Base-by-base conservation (phyloP, 2,888 invertebrate genomes). In the Pandemis corylana region DNA sequence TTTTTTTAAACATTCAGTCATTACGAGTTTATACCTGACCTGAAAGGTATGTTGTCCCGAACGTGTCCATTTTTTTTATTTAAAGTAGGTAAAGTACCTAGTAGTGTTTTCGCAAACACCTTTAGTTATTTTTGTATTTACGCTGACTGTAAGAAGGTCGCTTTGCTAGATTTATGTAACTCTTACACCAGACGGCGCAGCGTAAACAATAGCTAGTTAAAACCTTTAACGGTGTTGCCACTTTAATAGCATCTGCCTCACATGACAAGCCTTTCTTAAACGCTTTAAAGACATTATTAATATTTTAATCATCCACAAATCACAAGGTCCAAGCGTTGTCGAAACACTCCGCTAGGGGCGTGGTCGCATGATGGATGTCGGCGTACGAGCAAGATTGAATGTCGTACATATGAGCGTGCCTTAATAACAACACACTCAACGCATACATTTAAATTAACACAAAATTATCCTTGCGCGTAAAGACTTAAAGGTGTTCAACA, bases 281-380 rank as follows among this genome's bases (percentile, higher is more conserved):
- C 75, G 76, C 78, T 82, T 80, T 81, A 81, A 80, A 82, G 79
- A 82, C 78, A 78, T 77, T 76, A 77, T 76, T 82, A 84, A 85
- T 85, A 87, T 89, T 90, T 89, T 87, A 89, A 90, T 87, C 85
- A 85, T 78, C 79, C 76, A 77, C 76, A 77, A 82, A 78, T 75
- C 79, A 81, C 62, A 68, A 73, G 63, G 64, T 59, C 44, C 64
- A 68, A 61, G 78, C 81, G 82, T 83, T 83, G 85, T 84, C 83
- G 80, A 81, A 84, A 81, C 81, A 75, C 77, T 81, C 83, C 82
- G 83, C 81, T 76, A 78, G 82, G 80, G 93, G 93, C 92, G 93
- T 88, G 93, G 92, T 77, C 67, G 85, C 71, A 79, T 91, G 93
- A 93, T 93, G 90, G 92, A 93, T 93, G 90, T 82, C 82, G 77